Evolutionary conservation across 2,797 vertebrate species (phyloP).

Genomic region (Galagoides demidoff): DNA sequence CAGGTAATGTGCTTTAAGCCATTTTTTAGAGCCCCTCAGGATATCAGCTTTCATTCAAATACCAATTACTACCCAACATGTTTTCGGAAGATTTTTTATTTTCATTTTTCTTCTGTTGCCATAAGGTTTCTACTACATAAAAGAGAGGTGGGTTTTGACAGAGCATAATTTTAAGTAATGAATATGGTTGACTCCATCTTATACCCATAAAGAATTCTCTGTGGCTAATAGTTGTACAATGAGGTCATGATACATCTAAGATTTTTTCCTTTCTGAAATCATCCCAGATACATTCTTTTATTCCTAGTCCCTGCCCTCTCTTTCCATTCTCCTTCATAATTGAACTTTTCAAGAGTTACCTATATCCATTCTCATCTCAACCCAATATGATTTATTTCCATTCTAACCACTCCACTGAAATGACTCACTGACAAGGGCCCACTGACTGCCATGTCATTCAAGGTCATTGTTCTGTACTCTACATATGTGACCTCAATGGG

Average conservation of each 20-base stretch:
- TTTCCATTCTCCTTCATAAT: not conserved
- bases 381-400: not conserved
- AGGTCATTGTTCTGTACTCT: not conserved
- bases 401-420: not conserved
- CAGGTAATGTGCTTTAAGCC: not conserved
- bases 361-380: not conserved
- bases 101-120: not conserved
- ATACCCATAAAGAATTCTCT: not conserved
- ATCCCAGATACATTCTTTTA: not conserved
- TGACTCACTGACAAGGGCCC: not conserved
- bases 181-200: not conserved
- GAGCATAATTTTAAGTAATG: not conserved
- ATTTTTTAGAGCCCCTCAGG: not conserved
- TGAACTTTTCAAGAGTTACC: not conserved
- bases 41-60: not conserved
- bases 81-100: constrained; percentile 35
- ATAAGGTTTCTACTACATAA: not conserved
- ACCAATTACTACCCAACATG: not conserved
- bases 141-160: not conserved
- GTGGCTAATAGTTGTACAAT: not conserved
- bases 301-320: not conserved
- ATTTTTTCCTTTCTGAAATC: not conserved
- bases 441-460: not conserved
- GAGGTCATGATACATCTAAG: not conserved
- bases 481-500: not conserved